Evolutionary conservation across 2,797 vertebrate genomes (phyloP).

Genomic region (Nyctibius grandis): DNA sequence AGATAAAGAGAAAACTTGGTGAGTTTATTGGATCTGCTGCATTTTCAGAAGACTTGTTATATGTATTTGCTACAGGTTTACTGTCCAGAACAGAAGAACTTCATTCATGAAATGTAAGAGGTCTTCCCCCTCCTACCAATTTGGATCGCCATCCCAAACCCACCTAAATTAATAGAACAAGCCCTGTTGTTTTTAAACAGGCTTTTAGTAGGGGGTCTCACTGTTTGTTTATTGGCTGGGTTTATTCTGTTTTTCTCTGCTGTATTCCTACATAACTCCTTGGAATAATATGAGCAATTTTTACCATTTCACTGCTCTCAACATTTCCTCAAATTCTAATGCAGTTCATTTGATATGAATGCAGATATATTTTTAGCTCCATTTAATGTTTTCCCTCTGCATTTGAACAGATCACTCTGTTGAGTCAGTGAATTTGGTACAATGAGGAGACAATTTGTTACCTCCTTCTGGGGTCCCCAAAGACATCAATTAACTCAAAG

Average conservation of each 20-base stretch:
- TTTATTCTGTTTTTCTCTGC: neutral
- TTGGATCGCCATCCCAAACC: neutral
- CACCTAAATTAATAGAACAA: neutral
- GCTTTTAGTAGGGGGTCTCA: neutral
- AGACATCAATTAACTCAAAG: conserved; percentile 72
- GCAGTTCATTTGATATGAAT: neutral
- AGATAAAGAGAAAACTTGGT: neutral
- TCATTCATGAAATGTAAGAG: neutral
- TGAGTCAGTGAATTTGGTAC: conserved; percentile 42
- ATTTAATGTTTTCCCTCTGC: conserved; percentile 16
- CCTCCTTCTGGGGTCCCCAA: conserved; percentile 65
- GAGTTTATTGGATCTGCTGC: neutral
- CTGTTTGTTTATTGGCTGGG: neutral
- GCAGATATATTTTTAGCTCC: neutral
- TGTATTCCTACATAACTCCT: neutral
- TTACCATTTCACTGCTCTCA: neutral
- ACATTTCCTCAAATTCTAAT: neutral
- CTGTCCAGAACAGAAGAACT: neutral
- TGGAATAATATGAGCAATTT: neutral
- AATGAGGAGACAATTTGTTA: conserved; percentile 60
- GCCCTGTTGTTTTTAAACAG: neutral
- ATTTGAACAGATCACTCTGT: conserved; percentile 26
- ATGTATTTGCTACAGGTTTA: neutral
- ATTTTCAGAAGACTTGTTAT: neutral
- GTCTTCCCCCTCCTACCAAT: neutral